Base-by-base conservation (phyloP, 2,888 invertebrate species). In the Masnerella sp. region DNA sequence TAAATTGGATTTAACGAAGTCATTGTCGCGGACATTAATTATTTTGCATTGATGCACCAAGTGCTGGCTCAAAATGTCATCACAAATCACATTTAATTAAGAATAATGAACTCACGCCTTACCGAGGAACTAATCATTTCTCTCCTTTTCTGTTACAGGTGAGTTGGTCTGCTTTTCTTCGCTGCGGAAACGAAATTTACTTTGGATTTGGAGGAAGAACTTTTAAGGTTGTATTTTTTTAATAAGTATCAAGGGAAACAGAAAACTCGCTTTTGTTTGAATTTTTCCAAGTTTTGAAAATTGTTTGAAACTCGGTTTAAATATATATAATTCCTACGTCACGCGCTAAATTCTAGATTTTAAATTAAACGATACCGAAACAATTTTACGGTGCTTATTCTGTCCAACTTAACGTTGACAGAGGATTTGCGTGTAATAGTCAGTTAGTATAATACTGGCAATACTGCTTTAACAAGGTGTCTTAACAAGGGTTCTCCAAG, bases 1-100 rank as follows among this genome's bases (percentile, higher is more conserved):
- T 28, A 43, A 61, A 49, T 49, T 32, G 51, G 17, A 49, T 42
- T 62, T 62, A 64, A 62, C 14, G 62, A 49, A 62, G 40, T 15
- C 36, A 5, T 45, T 54, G 17, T 36, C 14, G 12, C 9, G 18
- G 38, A 25, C 12, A 40, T 18, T 12, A 15, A 17, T 40, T 42
- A 42, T 42, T 56, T 18, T 12, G 28, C n/a, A 17, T 32, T 30
- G 8, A 12, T 12, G 18, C 11, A 11, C 11, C n/a, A 42, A 20
- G 9, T 42, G 20, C n/a, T 42, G n/a, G n/a, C n/a, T n/a, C n/a
- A n/a, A n/a, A n/a, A n/a, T n/a, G n/a, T n/a, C n/a, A n/a, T n/a
- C n/a, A n/a, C n/a, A n/a, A n/a, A n/a, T n/a, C n/a, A n/a, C n/a
- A n/a, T n/a, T n/a, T n/a, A n/a, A n/a, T n/a, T n/a, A n/a, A n/a